Base-by-base conservation (phyloP, 2,888 invertebrate genomes). In the Drosophila aldrichi region DNA sequence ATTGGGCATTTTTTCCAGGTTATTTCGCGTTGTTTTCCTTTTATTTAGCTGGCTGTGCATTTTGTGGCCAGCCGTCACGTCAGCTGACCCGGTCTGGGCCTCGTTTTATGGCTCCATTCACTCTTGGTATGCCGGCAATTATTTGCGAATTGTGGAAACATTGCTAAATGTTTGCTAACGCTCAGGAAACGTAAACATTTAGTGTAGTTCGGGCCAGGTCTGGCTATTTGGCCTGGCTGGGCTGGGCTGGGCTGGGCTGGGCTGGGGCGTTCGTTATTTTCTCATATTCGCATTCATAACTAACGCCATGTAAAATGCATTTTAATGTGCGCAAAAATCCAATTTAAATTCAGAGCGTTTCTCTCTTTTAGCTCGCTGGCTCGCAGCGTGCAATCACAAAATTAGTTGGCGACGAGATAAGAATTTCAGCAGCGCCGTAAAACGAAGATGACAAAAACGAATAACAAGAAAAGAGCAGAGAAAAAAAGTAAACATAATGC, bases 321-420 rank as follows among this genome's bases (percentile, higher is more conserved):
- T 90, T 84, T 86, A 89, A 91, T 90, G 88, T 89, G 88, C 81
- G 89, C 85, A 87, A 91, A 91, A 91, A 86, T 91, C 88, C 91
- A 91, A 91, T 91, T 91, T 91, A 91, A 91, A 91, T 91, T 91
- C 91, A 91, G 90, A 91, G 89, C 91, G 79, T 88, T 83, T 88
- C 82, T 81, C 34, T 56, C 52, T 58, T 70, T 55, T 54, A 44
- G 63, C 65, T 57, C 51, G 34, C 51, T 51, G 54, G 57, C 67
- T 60, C 67, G 65, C 81, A 79, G 82, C 80, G 70, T 84, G 84
- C 84, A 84, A 84, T 84, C 84, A 79, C 81, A 82, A 90, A 88
- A 90, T 88, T 87, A 88, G 87, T 89, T 89, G 82, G 68, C 76
- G 80, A 79, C 88, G 85, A 88, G 84, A 84, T 84, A 88, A 82